Evolutionary conservation across 2,113 vertebrate species (phyloP).

Genomic region (Orycteropus afer): DNA sequence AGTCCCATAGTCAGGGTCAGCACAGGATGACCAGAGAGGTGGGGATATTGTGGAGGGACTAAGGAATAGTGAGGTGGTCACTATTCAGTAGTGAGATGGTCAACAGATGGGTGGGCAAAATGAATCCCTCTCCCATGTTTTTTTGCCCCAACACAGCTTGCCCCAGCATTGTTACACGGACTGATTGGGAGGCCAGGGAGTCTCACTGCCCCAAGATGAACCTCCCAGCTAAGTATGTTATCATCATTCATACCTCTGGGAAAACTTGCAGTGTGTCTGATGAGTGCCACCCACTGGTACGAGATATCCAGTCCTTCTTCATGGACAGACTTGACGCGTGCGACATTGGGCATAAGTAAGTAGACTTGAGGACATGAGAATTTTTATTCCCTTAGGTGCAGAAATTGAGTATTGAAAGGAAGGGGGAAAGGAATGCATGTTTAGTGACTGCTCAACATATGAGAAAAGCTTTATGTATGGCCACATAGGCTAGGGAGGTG

Average conservation of each 20-base stretch:
- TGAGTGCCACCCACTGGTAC: conserved; percentile 48
- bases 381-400: neutral
- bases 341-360: conserved; percentile 73
- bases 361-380: neutral
- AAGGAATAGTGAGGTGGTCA: neutral
- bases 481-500: neutral
- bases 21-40: neutral
- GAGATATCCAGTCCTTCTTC: conserved; percentile 51
- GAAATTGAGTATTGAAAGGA: neutral
- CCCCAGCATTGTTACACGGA: conserved; percentile 38
- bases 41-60: neutral
- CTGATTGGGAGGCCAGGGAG: conserved; percentile 60
- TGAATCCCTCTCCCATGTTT: neutral
- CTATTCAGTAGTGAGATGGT: neutral
- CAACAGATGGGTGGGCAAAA: neutral
- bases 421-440: neutral
- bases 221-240: conserved; percentile 59
- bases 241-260: conserved; percentile 64
- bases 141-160: conserved; percentile 1
- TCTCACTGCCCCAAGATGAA: conserved; percentile 41
- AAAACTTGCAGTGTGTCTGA: conserved; percentile 44
- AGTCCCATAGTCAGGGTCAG: too few relatives aligned
- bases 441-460: neutral
- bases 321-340: neutral
- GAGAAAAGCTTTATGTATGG: neutral